A percentile compares a stretch with the other conserved stretches of the same genome.
Evolutionary conservation across 2,888 invertebrate species (phyloP).

Genomic region (Crossocerus cetratus): DNA sequence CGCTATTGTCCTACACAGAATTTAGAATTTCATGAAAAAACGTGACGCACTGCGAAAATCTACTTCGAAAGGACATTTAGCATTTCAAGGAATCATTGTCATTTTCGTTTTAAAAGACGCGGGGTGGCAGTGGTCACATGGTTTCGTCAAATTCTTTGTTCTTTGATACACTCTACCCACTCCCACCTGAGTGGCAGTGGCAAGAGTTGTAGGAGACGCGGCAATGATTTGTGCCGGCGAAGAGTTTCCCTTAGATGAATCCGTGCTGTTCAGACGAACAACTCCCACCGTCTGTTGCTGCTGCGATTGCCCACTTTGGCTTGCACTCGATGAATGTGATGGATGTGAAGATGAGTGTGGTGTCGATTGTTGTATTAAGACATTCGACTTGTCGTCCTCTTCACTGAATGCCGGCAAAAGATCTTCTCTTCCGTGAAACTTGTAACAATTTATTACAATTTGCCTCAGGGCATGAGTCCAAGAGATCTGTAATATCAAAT

Average conservation of each 20-base stretch:
- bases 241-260: constrained; percentile 77
- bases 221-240: constrained; percentile 75
- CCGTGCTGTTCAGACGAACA: constrained; percentile 74
- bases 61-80: background rate
- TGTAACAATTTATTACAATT: constrained; percentile 98
- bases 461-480: constrained; percentile 98
- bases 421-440: constrained; percentile 97
- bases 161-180: constrained; percentile 66
- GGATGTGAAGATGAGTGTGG: constrained; percentile 70
- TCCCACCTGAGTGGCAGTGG: constrained; percentile 76
- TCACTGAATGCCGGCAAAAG: constrained; percentile 95
- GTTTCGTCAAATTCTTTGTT: constrained; percentile 41
- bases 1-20: constrained; percentile 19
- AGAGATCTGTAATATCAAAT: constrained; percentile 86
- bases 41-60: constrained; percentile 12
- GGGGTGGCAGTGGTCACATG: constrained; percentile 17
- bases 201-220: constrained; percentile 74
- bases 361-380: constrained; percentile 79
- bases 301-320: constrained; percentile 66
- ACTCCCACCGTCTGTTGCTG: constrained; percentile 76
- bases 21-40: constrained; percentile 37
- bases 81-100: too few species aligned
- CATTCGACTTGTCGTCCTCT: constrained; percentile 89
- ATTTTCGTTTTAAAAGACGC: too few species aligned
- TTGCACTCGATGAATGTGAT: constrained; percentile 66